phyloP scores from a whole-genome alignment of 2,113 vertebrate species.

The Zapornia atra region DNA sequence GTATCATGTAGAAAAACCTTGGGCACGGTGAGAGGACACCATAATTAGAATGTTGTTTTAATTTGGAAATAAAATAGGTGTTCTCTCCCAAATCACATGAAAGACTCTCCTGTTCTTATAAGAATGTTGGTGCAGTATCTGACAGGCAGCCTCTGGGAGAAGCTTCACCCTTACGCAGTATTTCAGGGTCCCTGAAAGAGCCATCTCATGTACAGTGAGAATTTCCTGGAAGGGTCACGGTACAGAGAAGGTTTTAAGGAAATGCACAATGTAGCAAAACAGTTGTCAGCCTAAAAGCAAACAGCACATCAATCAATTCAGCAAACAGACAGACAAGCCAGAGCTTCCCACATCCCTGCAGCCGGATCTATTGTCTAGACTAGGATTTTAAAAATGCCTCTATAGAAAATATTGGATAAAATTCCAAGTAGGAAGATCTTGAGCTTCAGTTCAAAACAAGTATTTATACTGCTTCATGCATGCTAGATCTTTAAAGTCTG shows the following conservation, averaged over 20 bases:
- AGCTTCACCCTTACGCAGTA: background rate
- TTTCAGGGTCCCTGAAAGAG: background rate
- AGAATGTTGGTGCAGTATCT: background rate
- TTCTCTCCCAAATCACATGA: background rate
- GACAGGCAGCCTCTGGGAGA: background rate
- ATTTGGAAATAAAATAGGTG: background rate
- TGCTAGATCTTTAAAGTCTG: background rate
- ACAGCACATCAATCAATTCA: background rate
- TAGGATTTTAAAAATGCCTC: background rate
- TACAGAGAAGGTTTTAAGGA: background rate
- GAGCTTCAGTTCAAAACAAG: background rate
- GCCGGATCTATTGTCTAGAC: background rate
- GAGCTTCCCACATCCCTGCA: background rate
- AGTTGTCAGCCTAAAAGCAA: background rate
- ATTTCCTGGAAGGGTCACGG: background rate
- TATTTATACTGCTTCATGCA: background rate
- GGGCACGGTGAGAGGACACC: background rate
- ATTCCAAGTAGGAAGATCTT: background rate
- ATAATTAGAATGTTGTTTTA: background rate
- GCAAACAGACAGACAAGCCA: background rate
- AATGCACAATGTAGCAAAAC: background rate
- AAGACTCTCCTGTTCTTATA: background rate
- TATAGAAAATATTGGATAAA: background rate
- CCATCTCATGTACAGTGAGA: background rate
- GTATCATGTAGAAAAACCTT: background rate